Evolutionary conservation across 1,140 invertebrate genomes (phyloP), one percentile per base, ranked within the genome.

Genomic region (Drosophila ironensis): DNA sequence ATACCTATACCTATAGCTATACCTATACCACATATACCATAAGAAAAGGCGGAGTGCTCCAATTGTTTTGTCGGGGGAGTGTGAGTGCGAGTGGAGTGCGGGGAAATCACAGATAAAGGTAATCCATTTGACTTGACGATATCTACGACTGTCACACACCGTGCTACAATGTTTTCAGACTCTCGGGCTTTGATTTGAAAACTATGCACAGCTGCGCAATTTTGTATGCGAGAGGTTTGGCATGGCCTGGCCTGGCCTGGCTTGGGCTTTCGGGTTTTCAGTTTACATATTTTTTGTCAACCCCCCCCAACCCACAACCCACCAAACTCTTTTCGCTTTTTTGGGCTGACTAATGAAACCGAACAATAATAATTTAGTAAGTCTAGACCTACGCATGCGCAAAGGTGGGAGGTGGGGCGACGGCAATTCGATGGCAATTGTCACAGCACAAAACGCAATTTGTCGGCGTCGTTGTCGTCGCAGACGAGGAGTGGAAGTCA

Each of bases 281-380:
- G 44, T 35, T 45, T n/a, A n/a, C n/a, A n/a, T n/a, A n/a, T n/a
- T n/a, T n/a, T n/a, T n/a, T n/a, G n/a, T n/a, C n/a, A n/a, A n/a
- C n/a, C n/a, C n/a, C n/a, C n/a, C n/a, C n/a, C n/a, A n/a, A n/a
- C n/a, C n/a, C n/a, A n/a, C n/a, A n/a, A n/a, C n/a, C n/a, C n/a
- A n/a, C n/a, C n/a, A n/a, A n/a, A n/a, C 8, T 28, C 16, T 22
- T 17, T 48, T 25, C 17, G 11, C 45, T 46, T 27, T 68, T 81
- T 40, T 54, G 78, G 61, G 78, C 64, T 82, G 80, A 84, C 78
- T 84, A 84, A 84, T 84, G 78, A 84, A 84, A 86, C 60, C 64
- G 80, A 86, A 82, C 78, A 84, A 84, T 86, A 86, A 84, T 84
- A 84, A 84, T 84, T 84, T 84, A 84, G 78, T 84, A 77, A 73